These are phyloP conservation scores for Montipora sp. DNA, from an alignment of 64 coral and sea anemone species.

Conservation along the genomic window DNA sequence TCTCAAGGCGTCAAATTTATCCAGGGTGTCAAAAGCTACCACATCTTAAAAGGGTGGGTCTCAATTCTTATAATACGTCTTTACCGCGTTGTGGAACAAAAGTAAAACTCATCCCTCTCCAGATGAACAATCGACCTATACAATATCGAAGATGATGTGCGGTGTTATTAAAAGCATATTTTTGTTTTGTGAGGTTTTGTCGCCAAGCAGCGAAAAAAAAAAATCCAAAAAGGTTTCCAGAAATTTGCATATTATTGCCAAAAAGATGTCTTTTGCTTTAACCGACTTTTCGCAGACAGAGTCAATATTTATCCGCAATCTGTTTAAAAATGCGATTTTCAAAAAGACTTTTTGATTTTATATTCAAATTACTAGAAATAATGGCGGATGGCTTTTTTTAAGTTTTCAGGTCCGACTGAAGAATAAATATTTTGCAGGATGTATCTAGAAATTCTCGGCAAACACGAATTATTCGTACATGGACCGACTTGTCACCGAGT, in stretches of 20 bases:
- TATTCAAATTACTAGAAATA: not conserved
- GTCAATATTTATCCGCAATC: constrained; percentile 22
- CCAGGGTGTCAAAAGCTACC: no score
- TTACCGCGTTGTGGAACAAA: no score
- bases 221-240: not conserved
- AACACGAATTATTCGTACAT: not conserved
- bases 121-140: not conserved
- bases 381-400: not conserved
- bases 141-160: not conserved
- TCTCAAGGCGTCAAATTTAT: no score
- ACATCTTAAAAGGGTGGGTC: no score
- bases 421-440: not conserved
- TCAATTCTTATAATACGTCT: no score
- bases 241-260: constrained; percentile 42
- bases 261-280: not conserved
- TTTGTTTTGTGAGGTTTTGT: not conserved
- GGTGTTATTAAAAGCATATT: not conserved
- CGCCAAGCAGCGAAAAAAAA: not conserved
- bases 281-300: not conserved
- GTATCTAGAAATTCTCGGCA: not conserved
- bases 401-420: not conserved
- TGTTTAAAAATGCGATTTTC: constrained; percentile 51
- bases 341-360: not conserved
- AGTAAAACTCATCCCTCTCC: no score
- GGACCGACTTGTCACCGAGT: not conserved